Evolutionary conservation across 2,797 vertebrate species (phyloP), one percentile per base, ranked within the genome.

Genomic region (Sebastes wilsoni): DNA sequence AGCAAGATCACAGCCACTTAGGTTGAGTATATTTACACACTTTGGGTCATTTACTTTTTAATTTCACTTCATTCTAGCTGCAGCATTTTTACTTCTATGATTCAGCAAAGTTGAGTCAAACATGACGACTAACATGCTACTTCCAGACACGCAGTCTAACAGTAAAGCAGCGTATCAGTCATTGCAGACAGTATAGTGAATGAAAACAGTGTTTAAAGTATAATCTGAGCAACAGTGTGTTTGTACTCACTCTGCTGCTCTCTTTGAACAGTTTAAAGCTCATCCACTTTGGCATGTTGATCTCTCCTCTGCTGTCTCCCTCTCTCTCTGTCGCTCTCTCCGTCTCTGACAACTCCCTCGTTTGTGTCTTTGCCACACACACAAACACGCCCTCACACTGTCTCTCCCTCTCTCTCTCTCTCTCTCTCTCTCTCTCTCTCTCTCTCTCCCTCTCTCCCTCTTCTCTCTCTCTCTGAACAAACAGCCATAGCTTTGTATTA

Each of bases 241-340:
- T 59, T 14, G 54, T 90, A 96, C 96, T 96, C 90, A 96, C 96
- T 87, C 89, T 94, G 88, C 94, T 94, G 92, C 86, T 96, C 93
- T 94, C 91, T 91, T 96, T 96, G 88, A 94, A 94, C 81, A 96
- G 92, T 88, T 94, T 95, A 91, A 95, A 96, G 91, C 76, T 94
- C 93, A 96, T 96, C 96, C 96, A 96, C 95, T 96, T 97, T 78
- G 96, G 95, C 96, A 98, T 96, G 90, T 88, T 67, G 91, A 59
- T 77, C 69, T 90, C 74, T 85, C 60, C 62, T 87, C 62, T 32
- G 74, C 88, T 20, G 38, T 75, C 80, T 75, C 60, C 46, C 20
- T 73, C 72, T 82, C 69, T 25, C 66, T 66, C 67, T 55, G 66
- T 66, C 61, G 46, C 62, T 75, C 80, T 52, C 77, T 81, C 36